Conservation (phyloP, 1,140 invertebrate species). For the Cylas formicarius region DNA sequence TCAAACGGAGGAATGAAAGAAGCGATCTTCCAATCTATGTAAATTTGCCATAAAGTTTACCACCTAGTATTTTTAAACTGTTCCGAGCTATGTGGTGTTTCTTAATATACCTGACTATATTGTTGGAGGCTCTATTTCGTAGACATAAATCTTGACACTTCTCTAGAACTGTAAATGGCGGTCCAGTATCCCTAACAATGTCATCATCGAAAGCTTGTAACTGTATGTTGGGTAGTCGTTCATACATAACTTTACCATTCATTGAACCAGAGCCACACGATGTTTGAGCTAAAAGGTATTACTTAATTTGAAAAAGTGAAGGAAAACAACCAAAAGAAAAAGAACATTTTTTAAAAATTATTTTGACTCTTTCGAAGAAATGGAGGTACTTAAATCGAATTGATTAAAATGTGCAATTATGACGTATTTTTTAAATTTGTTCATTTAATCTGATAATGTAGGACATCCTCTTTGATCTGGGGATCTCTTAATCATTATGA, state of each 20-base stretch:
- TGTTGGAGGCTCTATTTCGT: slow-evolving; percentile 68
- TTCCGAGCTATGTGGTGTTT: no score
- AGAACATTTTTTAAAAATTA: no score
- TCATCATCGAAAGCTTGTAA: slow-evolving; percentile 82
- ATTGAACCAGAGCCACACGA: slow-evolving; percentile 74
- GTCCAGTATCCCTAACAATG: slow-evolving; percentile 71
- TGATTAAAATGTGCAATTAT: no score
- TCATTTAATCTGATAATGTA: slow-evolving; percentile 3
- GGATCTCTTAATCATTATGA: not conserved
- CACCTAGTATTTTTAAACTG: no score
- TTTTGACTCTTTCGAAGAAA: no score
- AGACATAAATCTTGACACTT: slow-evolving; percentile 79
- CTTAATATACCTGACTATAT: slow-evolving; percentile 63
- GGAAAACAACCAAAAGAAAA: no score
- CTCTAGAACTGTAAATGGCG: slow-evolving; percentile 77
- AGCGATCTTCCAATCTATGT: no score
- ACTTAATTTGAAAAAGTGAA: no score
- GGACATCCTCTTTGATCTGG: not conserved
- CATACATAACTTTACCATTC: slow-evolving; percentile 76
- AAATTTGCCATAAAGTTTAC: no score
- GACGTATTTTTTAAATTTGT: no score
- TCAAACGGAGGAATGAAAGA: no score
- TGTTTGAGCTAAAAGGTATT: slow-evolving; percentile 64
- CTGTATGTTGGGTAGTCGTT: slow-evolving; percentile 80
- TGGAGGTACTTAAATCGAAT: no score